Percentiles rank a stretch among this genome's conserved stretches.
Evolutionary conservation across 2,888 invertebrate genomes (phyloP).

Genomic region (Alviniconcha strummeri): DNA sequence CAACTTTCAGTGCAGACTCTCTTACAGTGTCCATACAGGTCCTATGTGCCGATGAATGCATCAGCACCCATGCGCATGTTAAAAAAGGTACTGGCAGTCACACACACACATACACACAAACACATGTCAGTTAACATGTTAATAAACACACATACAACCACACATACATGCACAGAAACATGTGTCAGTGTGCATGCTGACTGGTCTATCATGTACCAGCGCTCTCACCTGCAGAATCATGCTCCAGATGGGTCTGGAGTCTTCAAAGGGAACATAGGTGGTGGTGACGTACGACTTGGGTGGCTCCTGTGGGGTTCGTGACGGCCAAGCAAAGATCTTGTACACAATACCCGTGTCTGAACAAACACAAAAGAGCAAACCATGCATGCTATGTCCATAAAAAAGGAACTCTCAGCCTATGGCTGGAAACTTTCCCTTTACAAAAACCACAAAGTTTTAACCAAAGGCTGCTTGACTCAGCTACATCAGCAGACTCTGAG

Average conservation of each 20-base stretch:
- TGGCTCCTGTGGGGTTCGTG: conserved; percentile 35
- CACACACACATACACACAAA: not conserved
- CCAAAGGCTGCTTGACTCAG: too few species aligned
- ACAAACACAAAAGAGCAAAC: conserved; percentile 4
- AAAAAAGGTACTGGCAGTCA: not conserved
- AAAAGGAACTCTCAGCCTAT: too few species aligned
- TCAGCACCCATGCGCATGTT: not conserved
- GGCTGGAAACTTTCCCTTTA: too few species aligned
- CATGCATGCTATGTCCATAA: too few species aligned
- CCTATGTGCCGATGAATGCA: too few species aligned
- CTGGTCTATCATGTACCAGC: not conserved
- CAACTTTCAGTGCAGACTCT: too few species aligned
- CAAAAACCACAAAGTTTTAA: too few species aligned
- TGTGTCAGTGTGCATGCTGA: not conserved
- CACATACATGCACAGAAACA: not conserved
- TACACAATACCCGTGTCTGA: conserved; percentile 58
- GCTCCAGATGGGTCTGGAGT: conserved; percentile 49
- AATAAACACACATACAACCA: not conserved
- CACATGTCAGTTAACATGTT: not conserved
- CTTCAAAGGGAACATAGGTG: conserved; percentile 45
- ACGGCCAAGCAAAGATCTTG: conserved; percentile 52
- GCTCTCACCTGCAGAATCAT: conserved; percentile 50
- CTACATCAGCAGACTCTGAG: too few species aligned
- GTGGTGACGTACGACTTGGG: conserved; percentile 45
- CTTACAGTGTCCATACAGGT: too few species aligned